Evolutionary conservation across 2,888 invertebrate species (phyloP).

Genomic region (Scrobipalpa costella): DNA sequence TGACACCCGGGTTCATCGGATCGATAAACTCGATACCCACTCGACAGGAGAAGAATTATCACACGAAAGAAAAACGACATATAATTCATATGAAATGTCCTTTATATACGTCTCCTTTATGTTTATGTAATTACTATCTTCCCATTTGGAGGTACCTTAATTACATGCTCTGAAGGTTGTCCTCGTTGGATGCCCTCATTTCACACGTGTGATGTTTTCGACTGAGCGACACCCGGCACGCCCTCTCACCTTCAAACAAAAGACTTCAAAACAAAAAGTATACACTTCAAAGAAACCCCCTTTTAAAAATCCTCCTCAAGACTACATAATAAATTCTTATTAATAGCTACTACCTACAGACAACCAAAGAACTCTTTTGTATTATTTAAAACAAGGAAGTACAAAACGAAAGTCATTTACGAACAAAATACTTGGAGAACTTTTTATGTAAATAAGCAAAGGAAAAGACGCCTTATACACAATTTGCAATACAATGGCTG

Average conservation of each 20-base stretch:
- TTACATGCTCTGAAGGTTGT: neutral
- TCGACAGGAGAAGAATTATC: no score
- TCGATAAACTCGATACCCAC: no score
- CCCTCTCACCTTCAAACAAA: neutral
- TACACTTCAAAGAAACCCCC: constrained; percentile 1
- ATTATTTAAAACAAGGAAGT: constrained; percentile 49
- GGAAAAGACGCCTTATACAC: constrained; percentile 71
- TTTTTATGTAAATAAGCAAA: constrained; percentile 75
- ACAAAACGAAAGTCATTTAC: constrained; percentile 70
- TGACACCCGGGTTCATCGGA: no score
- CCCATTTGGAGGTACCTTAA: constrained; percentile 9
- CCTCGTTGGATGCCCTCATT: neutral
- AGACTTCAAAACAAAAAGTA: neutral
- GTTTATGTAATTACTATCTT: constrained; percentile 2
- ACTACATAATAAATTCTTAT: neutral
- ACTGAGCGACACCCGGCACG: neutral
- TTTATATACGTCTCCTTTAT: neutral
- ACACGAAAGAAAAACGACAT: no score
- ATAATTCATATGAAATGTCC: no score
- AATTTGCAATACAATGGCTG: constrained; percentile 78
- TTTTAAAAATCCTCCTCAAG: neutral
- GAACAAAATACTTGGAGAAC: constrained; percentile 65
- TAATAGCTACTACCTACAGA: constrained; percentile 22
- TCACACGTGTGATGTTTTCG: constrained; percentile 3
- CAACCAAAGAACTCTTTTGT: constrained; percentile 36